Evolutionary conservation across 1,140 invertebrate species (phyloP).

Genomic region (Hydropsyche tenuis): DNA sequence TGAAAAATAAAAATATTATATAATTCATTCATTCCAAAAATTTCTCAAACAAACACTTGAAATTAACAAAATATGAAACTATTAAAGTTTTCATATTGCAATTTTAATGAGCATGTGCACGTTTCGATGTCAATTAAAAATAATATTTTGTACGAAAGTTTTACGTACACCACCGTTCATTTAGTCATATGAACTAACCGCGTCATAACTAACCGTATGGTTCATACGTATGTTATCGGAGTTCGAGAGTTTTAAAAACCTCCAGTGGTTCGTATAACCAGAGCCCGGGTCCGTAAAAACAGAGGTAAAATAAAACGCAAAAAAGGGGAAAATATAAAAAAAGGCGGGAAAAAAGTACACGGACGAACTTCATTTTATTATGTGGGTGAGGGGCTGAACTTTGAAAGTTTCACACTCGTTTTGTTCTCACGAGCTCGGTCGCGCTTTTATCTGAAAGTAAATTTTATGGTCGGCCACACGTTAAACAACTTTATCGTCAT

Average conservation of each 20-base stretch:
- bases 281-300: neutral
- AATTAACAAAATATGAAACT: too few species aligned
- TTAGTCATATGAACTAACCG: too few species aligned
- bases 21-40: too few species aligned
- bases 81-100: too few species aligned
- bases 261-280: neutral
- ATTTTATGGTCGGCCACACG: neutral
- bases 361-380: neutral
- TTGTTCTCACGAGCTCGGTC: neutral
- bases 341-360: neutral
- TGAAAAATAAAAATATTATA: too few species aligned
- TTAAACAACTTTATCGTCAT: conserved; percentile 1
- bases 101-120: too few species aligned
- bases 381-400: neutral
- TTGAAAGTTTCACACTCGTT: conserved; percentile 7
- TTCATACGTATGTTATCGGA: neutral
- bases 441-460: conserved; percentile 5
- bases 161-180: too few species aligned
- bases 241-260: conserved; percentile 3
- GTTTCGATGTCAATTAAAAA: too few species aligned
- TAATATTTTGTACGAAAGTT: too few species aligned
- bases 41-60: too few species aligned
- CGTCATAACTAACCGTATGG: too few species aligned
- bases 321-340: neutral
- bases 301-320: neutral